These are phyloP conservation scores for Nannoperca australis DNA, from an alignment of 2,797 vertebrate genomes.

Conservation along the genomic window DNA sequence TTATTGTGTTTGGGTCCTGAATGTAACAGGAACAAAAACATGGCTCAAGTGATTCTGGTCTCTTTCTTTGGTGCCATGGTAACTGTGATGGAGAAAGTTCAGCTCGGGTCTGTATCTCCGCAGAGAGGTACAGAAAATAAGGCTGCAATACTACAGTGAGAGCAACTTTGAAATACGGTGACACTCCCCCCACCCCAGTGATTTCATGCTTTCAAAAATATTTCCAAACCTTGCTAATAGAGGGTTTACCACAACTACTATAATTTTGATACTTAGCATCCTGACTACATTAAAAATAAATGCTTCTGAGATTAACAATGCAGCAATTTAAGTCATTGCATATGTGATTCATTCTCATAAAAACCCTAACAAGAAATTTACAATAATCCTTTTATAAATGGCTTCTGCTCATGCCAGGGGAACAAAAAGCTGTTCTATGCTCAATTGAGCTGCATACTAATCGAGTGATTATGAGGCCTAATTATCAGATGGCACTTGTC, in stretches of 20 bases:
- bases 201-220: conserved; percentile 13
- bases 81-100: conserved; percentile 65
- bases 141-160: conserved; percentile 17
- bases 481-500: conserved; percentile 83
- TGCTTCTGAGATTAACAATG: conserved; percentile 49
- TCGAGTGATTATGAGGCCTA: conserved; percentile 79
- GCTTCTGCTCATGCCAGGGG: conserved; percentile 54
- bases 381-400: conserved; percentile 71
- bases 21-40: conserved; percentile 67
- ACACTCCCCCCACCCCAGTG: not conserved
- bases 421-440: conserved; percentile 71
- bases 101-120: conserved; percentile 22
- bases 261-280: not conserved
- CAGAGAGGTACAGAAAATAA: conserved; percentile 36
- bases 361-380: conserved; percentile 62
- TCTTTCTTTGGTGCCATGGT: conserved; percentile 70
- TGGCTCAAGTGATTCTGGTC: conserved; percentile 61
- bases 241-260: not conserved
- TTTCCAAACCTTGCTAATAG: not conserved
- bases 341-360: conserved; percentile 56
- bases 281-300: conserved; percentile 44
- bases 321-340: conserved; percentile 53
- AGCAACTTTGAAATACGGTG: conserved; percentile 3
- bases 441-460: conserved; percentile 82
- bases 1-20: conserved; percentile 56